Evolutionary conservation across 2,888 invertebrate species (phyloP), one percentile per base, ranked within the genome.

Genomic region (Nysson spinosus): DNA sequence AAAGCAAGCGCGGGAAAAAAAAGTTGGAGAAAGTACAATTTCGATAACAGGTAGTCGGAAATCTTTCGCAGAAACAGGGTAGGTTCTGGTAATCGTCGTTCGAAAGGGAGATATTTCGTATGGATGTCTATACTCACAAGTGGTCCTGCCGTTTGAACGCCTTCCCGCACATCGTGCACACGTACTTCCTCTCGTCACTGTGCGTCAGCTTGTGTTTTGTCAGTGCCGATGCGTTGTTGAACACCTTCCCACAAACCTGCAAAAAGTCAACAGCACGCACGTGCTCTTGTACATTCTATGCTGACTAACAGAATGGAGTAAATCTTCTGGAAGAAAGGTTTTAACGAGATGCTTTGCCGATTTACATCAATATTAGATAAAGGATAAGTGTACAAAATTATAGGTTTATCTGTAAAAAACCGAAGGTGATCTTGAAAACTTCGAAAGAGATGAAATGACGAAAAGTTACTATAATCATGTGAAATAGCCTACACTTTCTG

Each of bases 141-240:
- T 98, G 98, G 90, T 98, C 98, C 89, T 98, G 98, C 87, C 98
- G 91, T 90, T 98, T 98, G 91, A 98, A 98, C 77, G 98, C 98
- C 89, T 98, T 98, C 72, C 96, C 94, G 89, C 98, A 98, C 88
- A 97, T 95, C 84, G 92, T 93, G 89, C 98, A 98, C 75, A 96
- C 95, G 89, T 97, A 98, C 88, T 97, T 97, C 82, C 98, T 90
- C 88, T 98, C 98, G 89, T 98, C 98, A 89, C 97, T 97, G 90
- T 98, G 98, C 76, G 98, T 98, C 88, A 98, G 91, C 89, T 97
- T 97, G 91, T 97, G 96, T 88, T 97, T 98, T 80, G 96, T 97
- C 85, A 98, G 91, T 69, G 98, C 98, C 81, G 97, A 97, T 77
- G 97, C 97, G 89, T 98, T 98, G 87, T 96, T 96, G 89, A 98